Conservation (phyloP, 2,797 vertebrate species). For the Parotocinclus haroldoi region DNA sequence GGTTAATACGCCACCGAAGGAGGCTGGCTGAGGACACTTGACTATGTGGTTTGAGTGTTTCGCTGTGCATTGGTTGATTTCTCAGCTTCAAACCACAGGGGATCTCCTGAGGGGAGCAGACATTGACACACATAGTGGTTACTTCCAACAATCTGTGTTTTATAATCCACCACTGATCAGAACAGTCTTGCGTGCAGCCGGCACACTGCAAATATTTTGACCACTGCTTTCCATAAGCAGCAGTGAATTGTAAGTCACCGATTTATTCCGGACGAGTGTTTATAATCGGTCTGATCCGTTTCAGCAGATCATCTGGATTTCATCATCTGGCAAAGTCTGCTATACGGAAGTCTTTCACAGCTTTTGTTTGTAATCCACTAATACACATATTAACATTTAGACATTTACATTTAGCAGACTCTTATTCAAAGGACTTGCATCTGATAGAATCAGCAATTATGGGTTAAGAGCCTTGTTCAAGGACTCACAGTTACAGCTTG, state of each 20-base stretch:
- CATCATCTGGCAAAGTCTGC: no score
- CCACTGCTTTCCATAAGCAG: no score
- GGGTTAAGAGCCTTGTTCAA: no score
- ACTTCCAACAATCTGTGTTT: constrained; percentile 36
- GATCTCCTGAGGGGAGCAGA: constrained; percentile 26
- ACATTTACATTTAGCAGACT: no score
- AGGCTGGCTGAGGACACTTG: constrained; percentile 20
- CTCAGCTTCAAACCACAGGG: constrained; percentile 33
- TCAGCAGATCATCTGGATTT: no score
- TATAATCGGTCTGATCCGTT: no score
- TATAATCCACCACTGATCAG: constrained; percentile 2
- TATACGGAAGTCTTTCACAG: no score
- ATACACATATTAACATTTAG: no score
- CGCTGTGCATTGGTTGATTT: constrained; percentile 20
- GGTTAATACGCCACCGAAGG: constrained; percentile 27
- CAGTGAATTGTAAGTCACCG: neutral
- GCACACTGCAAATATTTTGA: neutral
- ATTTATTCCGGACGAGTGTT: neutral
- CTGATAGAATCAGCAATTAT: no score
- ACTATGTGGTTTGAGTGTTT: constrained; percentile 35
- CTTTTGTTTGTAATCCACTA: no score
- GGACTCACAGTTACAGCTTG: no score
- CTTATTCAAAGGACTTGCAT: no score
- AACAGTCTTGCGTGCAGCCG: constrained; percentile 27
- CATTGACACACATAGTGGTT: constrained; percentile 24